phyloP scores from a whole-genome alignment of 1,140 invertebrate genomes.

The Parasteatoda tepidariorum region DNA sequence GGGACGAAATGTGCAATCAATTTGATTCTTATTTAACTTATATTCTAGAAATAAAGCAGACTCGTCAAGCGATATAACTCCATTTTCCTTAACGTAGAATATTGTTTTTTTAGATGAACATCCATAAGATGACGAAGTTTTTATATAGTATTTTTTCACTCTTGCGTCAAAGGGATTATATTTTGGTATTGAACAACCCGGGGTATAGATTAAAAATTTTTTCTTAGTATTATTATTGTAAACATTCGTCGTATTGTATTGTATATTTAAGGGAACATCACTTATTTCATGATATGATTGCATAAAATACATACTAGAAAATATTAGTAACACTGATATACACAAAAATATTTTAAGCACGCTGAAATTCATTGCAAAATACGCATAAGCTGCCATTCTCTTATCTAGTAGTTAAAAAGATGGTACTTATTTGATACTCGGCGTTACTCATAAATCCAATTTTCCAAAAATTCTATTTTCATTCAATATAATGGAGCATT shows the following conservation, averaged over 20 bases:
- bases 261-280: not conserved
- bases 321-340: conserved; percentile 17
- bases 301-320: conserved; percentile 47
- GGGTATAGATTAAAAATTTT: conserved; percentile 72
- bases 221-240: conserved; percentile 19
- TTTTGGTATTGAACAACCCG: conserved; percentile 83
- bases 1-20: conserved; percentile 39
- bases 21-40: conserved; percentile 22
- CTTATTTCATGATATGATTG: conserved; percentile 33
- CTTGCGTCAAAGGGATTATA: conserved; percentile 79
- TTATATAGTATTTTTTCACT: conserved; percentile 67
- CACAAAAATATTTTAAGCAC: conserved; percentile 17
- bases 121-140: conserved; percentile 29
- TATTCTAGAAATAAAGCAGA: conserved; percentile 17
- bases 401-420: too few species aligned
- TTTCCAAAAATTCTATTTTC: too few species aligned
- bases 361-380: conserved; percentile 20
- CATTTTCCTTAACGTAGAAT: conserved; percentile 8
- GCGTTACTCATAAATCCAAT: too few species aligned
- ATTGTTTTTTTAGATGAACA: conserved; percentile 28
- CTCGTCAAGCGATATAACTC: conserved; percentile 32
- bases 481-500: too few species aligned
- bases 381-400: too few species aligned
- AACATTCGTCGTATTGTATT: not conserved
- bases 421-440: too few species aligned